A percentile compares a stretch with the other conserved stretches of the same genome.
Conservation (phyloP, 2,113 vertebrate species). For the Ellobius talpinus region DNA sequence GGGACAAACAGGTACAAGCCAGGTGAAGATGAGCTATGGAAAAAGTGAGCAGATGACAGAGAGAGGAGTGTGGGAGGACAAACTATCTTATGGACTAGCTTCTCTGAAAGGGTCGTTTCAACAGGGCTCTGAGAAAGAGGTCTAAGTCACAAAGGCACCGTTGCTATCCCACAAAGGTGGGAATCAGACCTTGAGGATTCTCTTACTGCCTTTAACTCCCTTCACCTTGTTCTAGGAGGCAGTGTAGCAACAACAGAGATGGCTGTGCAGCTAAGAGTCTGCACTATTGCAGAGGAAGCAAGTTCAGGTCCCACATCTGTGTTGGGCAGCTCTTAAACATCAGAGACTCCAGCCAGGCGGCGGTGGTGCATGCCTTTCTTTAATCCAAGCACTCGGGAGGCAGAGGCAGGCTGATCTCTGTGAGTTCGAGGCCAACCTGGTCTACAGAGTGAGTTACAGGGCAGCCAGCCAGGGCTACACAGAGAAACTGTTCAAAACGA, state of each 20-base stretch:
- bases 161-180: neutral
- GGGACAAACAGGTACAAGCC: neutral
- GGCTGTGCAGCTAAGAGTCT: neutral
- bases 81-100: neutral
- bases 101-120: neutral
- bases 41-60: neutral
- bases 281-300: neutral
- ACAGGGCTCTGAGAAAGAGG: neutral
- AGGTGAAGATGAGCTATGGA: neutral
- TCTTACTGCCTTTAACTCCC: neutral
- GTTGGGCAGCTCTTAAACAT: neutral
- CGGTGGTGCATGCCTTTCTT: neutral
- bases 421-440: neutral
- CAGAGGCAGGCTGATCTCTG: neutral
- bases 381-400: neutral
- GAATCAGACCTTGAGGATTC: neutral
- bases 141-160: neutral
- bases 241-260: neutral
- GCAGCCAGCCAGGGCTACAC: neutral
- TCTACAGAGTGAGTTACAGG: neutral
- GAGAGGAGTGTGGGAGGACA: neutral
- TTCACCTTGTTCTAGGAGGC: neutral
- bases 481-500: neutral
- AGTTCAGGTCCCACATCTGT: neutral
- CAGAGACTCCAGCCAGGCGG: too few species aligned